Base-by-base conservation (phyloP, 2,888 invertebrate genomes). In the Rhogogaster chlorosoma region DNA sequence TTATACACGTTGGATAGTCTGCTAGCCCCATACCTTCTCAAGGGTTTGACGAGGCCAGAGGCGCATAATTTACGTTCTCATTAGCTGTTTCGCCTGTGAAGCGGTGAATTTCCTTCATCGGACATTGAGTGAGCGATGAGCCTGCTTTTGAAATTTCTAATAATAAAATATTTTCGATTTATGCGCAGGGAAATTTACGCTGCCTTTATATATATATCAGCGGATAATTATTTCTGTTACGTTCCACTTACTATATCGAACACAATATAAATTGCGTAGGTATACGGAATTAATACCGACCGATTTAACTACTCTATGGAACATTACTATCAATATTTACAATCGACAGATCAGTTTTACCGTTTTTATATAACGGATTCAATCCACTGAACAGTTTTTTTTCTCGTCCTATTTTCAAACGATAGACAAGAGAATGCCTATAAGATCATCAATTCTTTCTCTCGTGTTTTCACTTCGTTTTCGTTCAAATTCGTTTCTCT, bases 181-280 rank as follows among this genome's bases (percentile, higher is more conserved):
- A 29, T 3, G 6, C 2, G 6, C 2, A 18, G 45, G 49, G 10
- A 53, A 77, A 77, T 80, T 80, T 26, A 61, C 53, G 18, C 80
- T 61, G 80, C 57, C 61, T 61, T 80, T 22, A 29, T 26, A 22
- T 61, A 61, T 22, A 29, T 26, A 22, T 38, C n/a, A 5, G 4
- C 6, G 53, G n/a, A n/a, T 15, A 32, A 53, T 45, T 18, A n/a
- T n/a, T n/a, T n/a, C n/a, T 9, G 80, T 80, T 80, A 80, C 80
- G 80, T 80, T 61, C 80, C 61, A 80, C 38, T 80, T 80, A 38
- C 36, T 61, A 80, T 36, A 80, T 36, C 26, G n/a, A 26, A 61
- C 61, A 80, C 80, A 10, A 26, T 80, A 22, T 80, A 22, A 61
- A 38, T 61, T 49, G 1, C 12, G 9, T 7, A n/a, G n/a, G n/a